These are phyloP conservation scores for Trachymyrmex cornetzi DNA, from an alignment of 1,140 invertebrate genomes.

Conservation along the genomic window DNA sequence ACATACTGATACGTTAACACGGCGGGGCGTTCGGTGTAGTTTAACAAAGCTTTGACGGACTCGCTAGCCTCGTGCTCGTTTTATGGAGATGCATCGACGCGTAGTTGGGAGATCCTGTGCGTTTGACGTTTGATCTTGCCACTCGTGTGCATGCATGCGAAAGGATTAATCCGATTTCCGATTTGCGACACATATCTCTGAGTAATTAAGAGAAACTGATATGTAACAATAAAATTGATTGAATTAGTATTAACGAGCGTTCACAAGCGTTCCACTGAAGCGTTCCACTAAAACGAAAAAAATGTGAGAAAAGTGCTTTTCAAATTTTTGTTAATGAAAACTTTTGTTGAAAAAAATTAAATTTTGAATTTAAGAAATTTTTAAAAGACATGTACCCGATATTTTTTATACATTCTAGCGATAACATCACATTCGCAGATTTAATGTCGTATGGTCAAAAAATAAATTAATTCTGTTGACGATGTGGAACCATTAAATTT, in stretches of 20 bases:
- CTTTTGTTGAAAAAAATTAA: neutral
- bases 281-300: neutral
- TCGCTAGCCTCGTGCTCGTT: conserved; percentile 48
- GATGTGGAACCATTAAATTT: conserved; percentile 37
- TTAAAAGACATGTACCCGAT: neutral
- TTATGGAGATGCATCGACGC: conserved; percentile 57
- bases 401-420: neutral
- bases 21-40: conserved; percentile 39
- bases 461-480: conserved; percentile 53
- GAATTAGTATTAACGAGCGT: neutral
- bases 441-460: neutral
- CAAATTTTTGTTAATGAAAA: neutral
- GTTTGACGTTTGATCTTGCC: conserved; percentile 43
- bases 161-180: neutral
- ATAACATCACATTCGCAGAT: neutral
- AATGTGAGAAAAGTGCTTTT: neutral
- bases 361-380: neutral
- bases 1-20: conserved; percentile 72
- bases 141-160: neutral
- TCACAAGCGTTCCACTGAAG: neutral
- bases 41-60: conserved; percentile 65
- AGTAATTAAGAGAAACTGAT: neutral
- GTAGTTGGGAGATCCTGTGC: conserved; percentile 3
- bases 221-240: conserved; percentile 2
- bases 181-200: neutral